These are phyloP conservation scores for Dinoponera quadriceps DNA, from an alignment of 1,140 invertebrate genomes.

Conservation along the genomic window DNA sequence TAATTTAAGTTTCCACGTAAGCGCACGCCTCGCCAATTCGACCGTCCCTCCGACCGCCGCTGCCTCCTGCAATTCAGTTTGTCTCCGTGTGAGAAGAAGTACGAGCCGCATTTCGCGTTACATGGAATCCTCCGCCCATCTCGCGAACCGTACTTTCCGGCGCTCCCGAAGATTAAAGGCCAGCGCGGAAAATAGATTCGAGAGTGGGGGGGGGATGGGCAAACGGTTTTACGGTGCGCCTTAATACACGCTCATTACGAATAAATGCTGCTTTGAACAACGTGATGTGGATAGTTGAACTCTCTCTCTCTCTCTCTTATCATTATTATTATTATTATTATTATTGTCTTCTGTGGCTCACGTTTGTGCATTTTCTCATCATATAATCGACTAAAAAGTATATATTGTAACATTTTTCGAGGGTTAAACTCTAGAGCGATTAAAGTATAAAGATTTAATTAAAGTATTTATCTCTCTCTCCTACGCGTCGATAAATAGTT, in stretches of 20 bases:
- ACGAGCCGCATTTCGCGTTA: slow-evolving; percentile 19
- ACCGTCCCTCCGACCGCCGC: slow-evolving; percentile 8
- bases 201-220: not conserved
- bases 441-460: too few relatives aligned
- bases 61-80: slow-evolving; percentile 47
- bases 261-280: not conserved
- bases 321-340: too few relatives aligned
- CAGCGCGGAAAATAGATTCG: not conserved
- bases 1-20: slow-evolving; percentile 53
- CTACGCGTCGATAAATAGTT: slow-evolving; percentile 11
- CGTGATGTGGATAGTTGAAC: not conserved
- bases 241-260: slow-evolving; percentile 23
- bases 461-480: too few relatives aligned
- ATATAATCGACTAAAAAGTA: too few relatives aligned
- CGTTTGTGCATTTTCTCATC: too few relatives aligned
- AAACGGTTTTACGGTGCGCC: slow-evolving; percentile 2
- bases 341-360: too few relatives aligned
- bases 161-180: not conserved
- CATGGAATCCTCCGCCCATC: not conserved
- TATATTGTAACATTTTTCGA: too few relatives aligned
- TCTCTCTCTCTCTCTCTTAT: not conserved
- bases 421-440: too few relatives aligned
- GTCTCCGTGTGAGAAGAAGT: not conserved
- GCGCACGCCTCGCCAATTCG: slow-evolving; percentile 34
- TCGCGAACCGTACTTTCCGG: slow-evolving; percentile 7